phyloP scores from a whole-genome alignment of 2,113 vertebrate species.

The Pimephales promelas region DNA sequence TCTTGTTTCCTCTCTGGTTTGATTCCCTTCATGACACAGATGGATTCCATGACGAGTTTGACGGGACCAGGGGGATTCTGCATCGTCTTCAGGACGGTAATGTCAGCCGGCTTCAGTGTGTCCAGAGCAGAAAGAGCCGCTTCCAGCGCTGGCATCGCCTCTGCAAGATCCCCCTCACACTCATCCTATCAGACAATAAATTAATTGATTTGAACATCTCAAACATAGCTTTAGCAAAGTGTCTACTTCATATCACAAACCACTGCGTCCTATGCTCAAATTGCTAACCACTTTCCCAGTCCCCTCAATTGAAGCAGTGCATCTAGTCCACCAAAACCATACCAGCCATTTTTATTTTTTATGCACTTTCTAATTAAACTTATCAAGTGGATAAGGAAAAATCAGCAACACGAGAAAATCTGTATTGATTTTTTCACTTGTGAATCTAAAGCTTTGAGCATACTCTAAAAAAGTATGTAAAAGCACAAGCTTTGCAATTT shows the following conservation, averaged over 20 bases:
- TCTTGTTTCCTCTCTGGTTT: constrained; percentile 91
- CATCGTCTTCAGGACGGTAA: constrained; percentile 91
- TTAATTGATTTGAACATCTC: neutral
- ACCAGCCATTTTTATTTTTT: no score
- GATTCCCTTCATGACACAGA: constrained; percentile 89
- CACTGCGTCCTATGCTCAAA: neutral
- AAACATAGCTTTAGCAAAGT: neutral
- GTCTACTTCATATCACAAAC: neutral
- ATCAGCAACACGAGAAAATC: no score
- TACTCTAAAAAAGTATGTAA: neutral
- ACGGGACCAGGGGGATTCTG: constrained; percentile 87
- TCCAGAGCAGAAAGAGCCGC: constrained; percentile 87
- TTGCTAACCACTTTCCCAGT: neutral
- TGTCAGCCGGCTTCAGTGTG: constrained; percentile 88
- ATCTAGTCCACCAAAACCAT: no score
- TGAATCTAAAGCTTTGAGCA: neutral
- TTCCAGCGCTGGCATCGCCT: constrained; percentile 88
- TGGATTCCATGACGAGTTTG: constrained; percentile 95
- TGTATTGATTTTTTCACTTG: no score
- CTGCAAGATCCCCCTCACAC: constrained; percentile 89
- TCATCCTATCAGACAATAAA: constrained; percentile 77
- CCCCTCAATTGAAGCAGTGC: neutral
- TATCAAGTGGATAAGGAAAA: no score
- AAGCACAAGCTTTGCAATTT: no score
- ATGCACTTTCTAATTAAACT: no score